A percentile compares a stretch with the other conserved stretches of the same genome.
Evolutionary conservation across 2,113 vertebrate species (phyloP).

Genomic region (Mesocricetus auratus): DNA sequence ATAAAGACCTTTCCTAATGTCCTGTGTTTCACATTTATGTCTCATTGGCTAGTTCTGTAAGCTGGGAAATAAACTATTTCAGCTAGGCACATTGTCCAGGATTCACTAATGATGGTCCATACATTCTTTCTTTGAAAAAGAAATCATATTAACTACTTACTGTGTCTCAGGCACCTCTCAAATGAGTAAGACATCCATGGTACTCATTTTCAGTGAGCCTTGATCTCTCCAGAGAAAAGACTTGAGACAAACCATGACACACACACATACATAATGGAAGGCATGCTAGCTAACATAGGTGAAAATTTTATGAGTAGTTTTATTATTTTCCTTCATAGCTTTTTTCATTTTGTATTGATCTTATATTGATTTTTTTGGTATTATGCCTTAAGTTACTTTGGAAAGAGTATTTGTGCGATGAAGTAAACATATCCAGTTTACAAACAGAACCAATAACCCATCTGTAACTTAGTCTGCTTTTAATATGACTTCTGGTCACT

Average conservation of each 20-base stretch:
- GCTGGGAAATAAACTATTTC: background rate
- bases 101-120: background rate
- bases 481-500: background rate
- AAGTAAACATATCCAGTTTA: slow-evolving; percentile 24
- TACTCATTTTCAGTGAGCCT: background rate
- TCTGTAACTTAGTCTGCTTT: background rate
- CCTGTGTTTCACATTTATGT: background rate
- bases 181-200: background rate
- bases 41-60: background rate
- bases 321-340: background rate
- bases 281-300: background rate
- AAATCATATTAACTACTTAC: background rate
- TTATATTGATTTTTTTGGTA: background rate
- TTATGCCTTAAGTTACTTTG: slow-evolving; percentile 11
- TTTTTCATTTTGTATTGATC: slow-evolving; percentile 17
- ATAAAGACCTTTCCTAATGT: background rate
- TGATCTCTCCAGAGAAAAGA: background rate
- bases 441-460: background rate
- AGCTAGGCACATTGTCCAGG: background rate
- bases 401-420: slow-evolving; percentile 11
- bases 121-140: background rate
- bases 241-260: background rate
- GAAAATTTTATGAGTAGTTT: background rate
- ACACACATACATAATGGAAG: background rate
- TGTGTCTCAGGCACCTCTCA: background rate